Base-by-base conservation (phyloP, 2,113 vertebrate genomes). In the Cephalopholis sonnerati region DNA sequence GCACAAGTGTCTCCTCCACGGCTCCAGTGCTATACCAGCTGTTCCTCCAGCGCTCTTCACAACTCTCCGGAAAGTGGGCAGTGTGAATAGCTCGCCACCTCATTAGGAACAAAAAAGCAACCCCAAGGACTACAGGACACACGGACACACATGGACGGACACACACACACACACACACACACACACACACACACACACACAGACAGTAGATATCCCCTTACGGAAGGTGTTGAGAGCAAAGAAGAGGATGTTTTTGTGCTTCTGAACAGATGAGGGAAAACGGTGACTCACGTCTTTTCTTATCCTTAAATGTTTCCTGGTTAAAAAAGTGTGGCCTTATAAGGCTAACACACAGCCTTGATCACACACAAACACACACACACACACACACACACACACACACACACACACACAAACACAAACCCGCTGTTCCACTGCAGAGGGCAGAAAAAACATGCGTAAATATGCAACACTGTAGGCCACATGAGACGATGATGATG, bases 171-270 rank as follows among this genome's bases (percentile, higher is more conserved):
- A 17, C 4, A 71, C 50, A 66, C 16, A 63, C 51, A 69, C 24
- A 72, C 55, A 70, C 12, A 58, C 36, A 63, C 16, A 76, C 65
- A 72, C 55, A 79, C 65, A 69, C 36, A 50, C n/a, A 77, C 5
- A 51, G 16, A 44, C 71, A 76, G 46, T 73, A 72, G 59, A 83
- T 20, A 48, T 66, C 53, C 53, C 88, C 82, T 73, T 36, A 77
- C 87, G 79, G 67, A 79, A 81, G 65, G 59, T 46, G 39, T 20
- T 54, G 29, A 54, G 75, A 82, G 68, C 77, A 84, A 17, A 75
- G 65, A 64, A 84, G 83, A 91, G 89, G 88, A 93, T 94, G 90
- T 92, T 92, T 91, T 89, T 87, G 81, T 77, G 62, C 66, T 71
- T 68, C 74, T 81, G 71, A 75, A 74, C 74, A 82, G 77, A 82